Evolutionary conservation across 1,140 invertebrate species (phyloP).

Genomic region (Zelostemma sp.): DNA sequence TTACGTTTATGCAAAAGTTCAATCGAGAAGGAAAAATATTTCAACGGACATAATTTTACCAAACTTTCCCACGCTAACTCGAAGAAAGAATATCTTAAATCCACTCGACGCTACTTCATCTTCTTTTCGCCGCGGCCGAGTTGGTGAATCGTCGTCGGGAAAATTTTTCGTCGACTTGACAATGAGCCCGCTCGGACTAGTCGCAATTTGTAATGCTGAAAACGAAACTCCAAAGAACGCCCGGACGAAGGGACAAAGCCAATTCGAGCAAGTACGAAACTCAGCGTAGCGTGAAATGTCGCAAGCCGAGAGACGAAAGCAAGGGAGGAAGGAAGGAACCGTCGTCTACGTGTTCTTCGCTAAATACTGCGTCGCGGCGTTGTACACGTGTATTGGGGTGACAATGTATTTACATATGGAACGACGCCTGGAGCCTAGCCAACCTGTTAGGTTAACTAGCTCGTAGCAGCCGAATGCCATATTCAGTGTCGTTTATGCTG

Average conservation of each 20-base stretch:
- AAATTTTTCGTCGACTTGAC: constrained; percentile 53
- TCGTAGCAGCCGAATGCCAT: constrained; percentile 30
- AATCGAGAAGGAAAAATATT: background rate
- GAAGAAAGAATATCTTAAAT: too few relatives aligned
- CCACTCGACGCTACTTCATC: constrained; percentile 21
- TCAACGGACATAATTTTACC: background rate
- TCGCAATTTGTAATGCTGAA: constrained; percentile 31
- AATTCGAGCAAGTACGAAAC: constrained; percentile 43
- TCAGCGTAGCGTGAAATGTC: constrained; percentile 61
- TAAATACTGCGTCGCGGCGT: constrained; percentile 26
- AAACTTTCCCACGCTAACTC: background rate
- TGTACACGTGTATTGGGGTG: constrained; percentile 41
- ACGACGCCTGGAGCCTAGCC: constrained; percentile 52
- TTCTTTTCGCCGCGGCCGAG: constrained; percentile 8
- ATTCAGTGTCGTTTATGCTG: constrained; percentile 27
- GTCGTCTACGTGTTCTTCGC: constrained; percentile 17
- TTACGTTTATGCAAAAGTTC: background rate
- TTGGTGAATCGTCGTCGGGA: constrained; percentile 29
- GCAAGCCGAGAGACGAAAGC: constrained; percentile 28
- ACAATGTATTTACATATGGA: constrained; percentile 55
- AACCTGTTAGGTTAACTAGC: constrained; percentile 62
- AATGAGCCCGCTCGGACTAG: constrained; percentile 9
- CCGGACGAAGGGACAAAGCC: constrained; percentile 2
- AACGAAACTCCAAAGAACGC: constrained; percentile 7
- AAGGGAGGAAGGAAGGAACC: constrained; percentile 7